Evolutionary conservation across 2,888 invertebrate genomes (phyloP).

Genomic region (Ernsta delagoae): DNA sequence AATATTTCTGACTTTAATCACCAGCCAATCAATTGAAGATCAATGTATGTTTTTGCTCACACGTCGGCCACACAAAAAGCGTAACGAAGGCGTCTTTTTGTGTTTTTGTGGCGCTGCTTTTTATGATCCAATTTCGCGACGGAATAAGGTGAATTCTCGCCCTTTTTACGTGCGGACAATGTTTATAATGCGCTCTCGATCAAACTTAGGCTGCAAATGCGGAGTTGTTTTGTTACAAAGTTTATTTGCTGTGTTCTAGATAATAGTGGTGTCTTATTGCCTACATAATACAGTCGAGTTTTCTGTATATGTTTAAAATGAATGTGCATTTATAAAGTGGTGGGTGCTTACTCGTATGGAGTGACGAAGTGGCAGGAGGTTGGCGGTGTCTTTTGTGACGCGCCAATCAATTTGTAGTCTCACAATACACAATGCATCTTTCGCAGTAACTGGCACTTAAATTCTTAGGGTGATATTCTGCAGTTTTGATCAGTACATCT

Average conservation of each 20-base stretch:
- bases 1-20: constrained; percentile 38
- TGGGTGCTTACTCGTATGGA: constrained; percentile 54
- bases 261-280: background rate
- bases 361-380: constrained; percentile 76
- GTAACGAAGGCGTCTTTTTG: constrained; percentile 32
- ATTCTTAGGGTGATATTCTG: constrained; percentile 55
- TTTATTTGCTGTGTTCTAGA: constrained; percentile 20
- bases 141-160: constrained; percentile 17
- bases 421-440: constrained; percentile 79
- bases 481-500: background rate
- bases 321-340: background rate
- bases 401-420: constrained; percentile 78
- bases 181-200: constrained; percentile 31
- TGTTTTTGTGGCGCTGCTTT: constrained; percentile 30
- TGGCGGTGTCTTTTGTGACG: constrained; percentile 72
- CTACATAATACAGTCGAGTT: background rate
- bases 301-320: background rate
- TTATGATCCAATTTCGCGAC: constrained; percentile 33
- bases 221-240: constrained; percentile 25
- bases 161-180: constrained; percentile 23
- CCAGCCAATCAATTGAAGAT: constrained; percentile 37
- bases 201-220: constrained; percentile 33
- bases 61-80: constrained; percentile 36
- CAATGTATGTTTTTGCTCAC: constrained; percentile 38
- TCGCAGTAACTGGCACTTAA: constrained; percentile 62